These are phyloP conservation scores for Amia ocellicauda DNA, from an alignment of 2,113 vertebrate species.

Conservation along the genomic window DNA sequence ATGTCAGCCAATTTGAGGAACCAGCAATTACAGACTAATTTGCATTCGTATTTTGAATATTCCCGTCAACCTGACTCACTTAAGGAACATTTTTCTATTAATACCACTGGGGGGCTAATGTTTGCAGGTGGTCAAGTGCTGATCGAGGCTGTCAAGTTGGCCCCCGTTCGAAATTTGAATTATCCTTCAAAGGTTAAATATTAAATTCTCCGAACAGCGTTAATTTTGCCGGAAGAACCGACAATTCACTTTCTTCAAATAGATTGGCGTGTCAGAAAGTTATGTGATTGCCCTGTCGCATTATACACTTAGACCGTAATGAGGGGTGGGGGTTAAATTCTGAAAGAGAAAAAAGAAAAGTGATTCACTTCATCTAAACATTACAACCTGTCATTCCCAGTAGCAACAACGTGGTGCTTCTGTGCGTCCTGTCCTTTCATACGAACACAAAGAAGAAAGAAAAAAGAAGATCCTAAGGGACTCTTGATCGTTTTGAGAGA, in stretches of 20 bases:
- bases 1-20: slow-evolving; percentile 58
- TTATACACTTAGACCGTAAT: neutral
- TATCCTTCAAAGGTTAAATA: slow-evolving; percentile 51
- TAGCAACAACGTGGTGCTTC: too few relatives aligned
- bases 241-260: too few relatives aligned
- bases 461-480: too few relatives aligned
- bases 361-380: too few relatives aligned
- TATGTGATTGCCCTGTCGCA: neutral
- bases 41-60: slow-evolving; percentile 56
- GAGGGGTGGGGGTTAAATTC: too few relatives aligned
- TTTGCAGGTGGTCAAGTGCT: slow-evolving; percentile 52
- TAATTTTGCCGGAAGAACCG: slow-evolving; percentile 24
- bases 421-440: too few relatives aligned
- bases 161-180: slow-evolving; percentile 43
- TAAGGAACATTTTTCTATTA: slow-evolving; percentile 36
- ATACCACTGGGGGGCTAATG: slow-evolving; percentile 35
- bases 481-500: too few relatives aligned
- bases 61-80: slow-evolving; percentile 39
- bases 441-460: too few relatives aligned
- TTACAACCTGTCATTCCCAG: too few relatives aligned
- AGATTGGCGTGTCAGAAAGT: slow-evolving; percentile 15
- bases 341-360: too few relatives aligned
- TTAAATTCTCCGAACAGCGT: slow-evolving; percentile 41
- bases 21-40: slow-evolving; percentile 57
- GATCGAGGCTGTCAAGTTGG: slow-evolving; percentile 36